Evolutionary conservation across 1,140 invertebrate genomes (phyloP), one percentile per base, ranked within the genome.

Genomic region (Parasteatoda tepidariorum): DNA sequence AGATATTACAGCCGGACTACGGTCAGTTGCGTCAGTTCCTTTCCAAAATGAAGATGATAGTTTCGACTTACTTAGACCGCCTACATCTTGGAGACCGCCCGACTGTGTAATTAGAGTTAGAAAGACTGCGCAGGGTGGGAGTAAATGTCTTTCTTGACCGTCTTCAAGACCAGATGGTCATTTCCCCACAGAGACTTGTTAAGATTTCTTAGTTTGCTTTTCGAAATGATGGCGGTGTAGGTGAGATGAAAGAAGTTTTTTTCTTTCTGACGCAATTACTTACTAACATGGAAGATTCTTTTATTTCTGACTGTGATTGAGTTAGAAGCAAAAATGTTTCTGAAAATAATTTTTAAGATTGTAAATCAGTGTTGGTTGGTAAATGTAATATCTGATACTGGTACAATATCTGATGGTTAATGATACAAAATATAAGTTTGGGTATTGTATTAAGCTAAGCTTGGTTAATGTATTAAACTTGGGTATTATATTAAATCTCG

Each of bases 1-100:
- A 18, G 38, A 48, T 48, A 48, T 48, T 48, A 48, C 38, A 48
- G 57, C 26, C 62, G 15, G 15, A 33, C 11, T 26, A 67, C 33
- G 64, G 64, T 67, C 64, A 67, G 64, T 67, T 67, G 64, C 64
- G 13, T 67, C 64, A 67, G 15, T 13, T 26, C 13, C 3, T 26
- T 24, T 61, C 11, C 59, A n/a, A 61, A 11, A 61, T 26, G 59
- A 24, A 61, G 22, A 24, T 30, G 22, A 30, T n/a, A 11, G 15
- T 24, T 18, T 24, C 59, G 59, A 61, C 59, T 61, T 61, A 61
- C 22, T 38, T 48, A 9, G 9, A 48, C 28, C 24, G 15, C 64
- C 64, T 31, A 67, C 30, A 18, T n/a, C 33, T 22, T 38, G 64
- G 33, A 33, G 64, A 67, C 64, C 11, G 64, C 34, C 64, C 64